These are phyloP conservation scores for Agelaius tricolor DNA, from an alignment of 2,113 vertebrate species.

Conservation along the genomic window DNA sequence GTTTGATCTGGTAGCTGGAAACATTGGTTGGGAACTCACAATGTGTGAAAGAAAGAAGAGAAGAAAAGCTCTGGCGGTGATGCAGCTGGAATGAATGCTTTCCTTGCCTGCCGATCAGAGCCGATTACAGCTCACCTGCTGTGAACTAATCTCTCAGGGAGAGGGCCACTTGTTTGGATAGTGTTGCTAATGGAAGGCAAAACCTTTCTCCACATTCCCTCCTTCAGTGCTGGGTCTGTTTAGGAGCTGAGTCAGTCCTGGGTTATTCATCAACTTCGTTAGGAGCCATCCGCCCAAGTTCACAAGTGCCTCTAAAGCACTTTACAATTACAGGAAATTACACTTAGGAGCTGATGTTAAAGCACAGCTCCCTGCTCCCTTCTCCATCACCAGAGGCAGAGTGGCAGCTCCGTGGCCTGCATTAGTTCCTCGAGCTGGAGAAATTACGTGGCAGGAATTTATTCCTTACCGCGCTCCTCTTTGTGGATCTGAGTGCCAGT, in stretches of 20 bases:
- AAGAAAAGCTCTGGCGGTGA: conserved; percentile 48
- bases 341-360: not conserved
- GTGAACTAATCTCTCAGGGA: conserved; percentile 52
- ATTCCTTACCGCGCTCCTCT: rapidly evolving
- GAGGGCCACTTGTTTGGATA: conserved; percentile 64
- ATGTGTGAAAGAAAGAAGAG: not conserved
- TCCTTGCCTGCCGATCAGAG: conserved; percentile 21
- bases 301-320: conserved; percentile 40
- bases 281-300: conserved; percentile 36
- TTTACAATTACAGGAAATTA: conserved; percentile 61
- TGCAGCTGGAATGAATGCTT: conserved; percentile 35
- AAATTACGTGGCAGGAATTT: conserved; percentile 1
- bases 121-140: conserved; percentile 63
- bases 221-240: conserved; percentile 6
- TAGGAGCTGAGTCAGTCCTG: conserved; percentile 12
- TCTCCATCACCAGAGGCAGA: not conserved
- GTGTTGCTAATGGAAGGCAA: conserved; percentile 62
- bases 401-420: not conserved
- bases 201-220: conserved; percentile 29
- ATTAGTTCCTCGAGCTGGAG: not conserved
- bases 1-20: conserved; percentile 51
- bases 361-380: conserved; percentile 11
- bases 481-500: not conserved
- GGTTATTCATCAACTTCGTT: conserved; percentile 51
- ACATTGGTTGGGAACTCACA: not conserved